Base-by-base conservation (phyloP, 2,113 vertebrate genomes). In the Antigone vipio region DNA sequence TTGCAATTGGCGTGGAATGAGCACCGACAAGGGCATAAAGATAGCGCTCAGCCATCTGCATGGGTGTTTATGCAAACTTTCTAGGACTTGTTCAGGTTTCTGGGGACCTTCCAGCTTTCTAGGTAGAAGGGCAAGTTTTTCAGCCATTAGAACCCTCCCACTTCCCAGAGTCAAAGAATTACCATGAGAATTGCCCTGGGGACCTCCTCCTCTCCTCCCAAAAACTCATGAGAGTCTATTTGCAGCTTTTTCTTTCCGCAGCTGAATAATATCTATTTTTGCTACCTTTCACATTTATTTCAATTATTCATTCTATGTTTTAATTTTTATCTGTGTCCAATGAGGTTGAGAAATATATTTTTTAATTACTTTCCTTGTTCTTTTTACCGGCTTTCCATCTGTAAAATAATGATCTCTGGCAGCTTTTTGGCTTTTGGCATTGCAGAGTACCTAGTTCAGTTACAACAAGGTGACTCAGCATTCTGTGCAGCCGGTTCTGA, bases 101-200 rank as follows among this genome's bases (percentile, higher is more conserved):
- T 95, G 92, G 63, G 81, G 29, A 82, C 87, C 69, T 85, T 95
- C 77, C 92, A 94, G 94, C 77, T 89, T 91, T 96, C 77, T 87
- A 92, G 94, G 92, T 92, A 89, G 96, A 96, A 94, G 77, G 71
- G 92, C 92, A 85, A 89, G 95, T 93, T 97, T 92, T 97, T 91
- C 94, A 95, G 52, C 44, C 12, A 15, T 66, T 89, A 81, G 49
- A 93, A 49, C 29, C 30, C 34, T 89, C 84, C 80, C 50, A 45
- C 66, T 89, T 94, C 62, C 64, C 80, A 75, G 69, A 93, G 56
- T 80, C 42, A 90, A 80, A 91, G 49, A 67, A 88, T 88, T 96
- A 74, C 76, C 62, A 24, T 64, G 42, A 29, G 49, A 49, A 58
- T 93, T 93, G 80, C 86, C 80, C 38, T 3, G 14, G 45, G 80